phyloP scores from a whole-genome alignment of 2,888 invertebrate species.

The Cephus pulcher region DNA sequence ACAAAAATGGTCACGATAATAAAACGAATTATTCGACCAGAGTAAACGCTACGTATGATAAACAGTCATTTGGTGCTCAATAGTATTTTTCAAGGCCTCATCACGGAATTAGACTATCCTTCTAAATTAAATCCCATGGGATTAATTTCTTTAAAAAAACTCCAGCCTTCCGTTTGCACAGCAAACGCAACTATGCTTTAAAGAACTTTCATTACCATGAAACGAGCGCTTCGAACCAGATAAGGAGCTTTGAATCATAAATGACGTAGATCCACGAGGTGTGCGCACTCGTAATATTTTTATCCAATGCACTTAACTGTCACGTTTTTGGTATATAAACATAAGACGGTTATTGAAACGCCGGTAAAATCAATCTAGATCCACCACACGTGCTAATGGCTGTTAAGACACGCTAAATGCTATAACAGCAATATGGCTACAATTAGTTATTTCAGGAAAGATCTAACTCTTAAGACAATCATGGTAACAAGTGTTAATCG shows the following conservation, averaged over 20 bases:
- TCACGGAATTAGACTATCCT: no score
- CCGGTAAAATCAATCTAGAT: not conserved
- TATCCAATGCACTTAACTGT: not conserved
- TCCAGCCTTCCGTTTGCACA: no score
- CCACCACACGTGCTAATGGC: not conserved
- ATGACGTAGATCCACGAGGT: not conserved
- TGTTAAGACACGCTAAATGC: not conserved
- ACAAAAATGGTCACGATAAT: not conserved
- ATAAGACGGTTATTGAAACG: not conserved
- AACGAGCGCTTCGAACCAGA: not conserved
- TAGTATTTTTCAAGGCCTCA: no score
- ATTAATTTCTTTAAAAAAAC: no score
- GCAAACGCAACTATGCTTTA: no score
- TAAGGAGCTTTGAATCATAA: not conserved
- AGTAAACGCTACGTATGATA: not conserved
- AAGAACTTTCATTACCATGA: not conserved
- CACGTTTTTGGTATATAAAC: not conserved
- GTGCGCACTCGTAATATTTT: not conserved
- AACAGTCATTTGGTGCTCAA: not conserved
- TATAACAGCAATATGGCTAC: not conserved
- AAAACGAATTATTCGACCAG: no score
- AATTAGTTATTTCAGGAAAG: not conserved
- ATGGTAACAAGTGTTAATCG: not conserved
- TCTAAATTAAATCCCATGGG: no score
- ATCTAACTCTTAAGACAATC: not conserved